phyloP scores from a whole-genome alignment of 2,888 invertebrate genomes.

The Plebejus anna region DNA sequence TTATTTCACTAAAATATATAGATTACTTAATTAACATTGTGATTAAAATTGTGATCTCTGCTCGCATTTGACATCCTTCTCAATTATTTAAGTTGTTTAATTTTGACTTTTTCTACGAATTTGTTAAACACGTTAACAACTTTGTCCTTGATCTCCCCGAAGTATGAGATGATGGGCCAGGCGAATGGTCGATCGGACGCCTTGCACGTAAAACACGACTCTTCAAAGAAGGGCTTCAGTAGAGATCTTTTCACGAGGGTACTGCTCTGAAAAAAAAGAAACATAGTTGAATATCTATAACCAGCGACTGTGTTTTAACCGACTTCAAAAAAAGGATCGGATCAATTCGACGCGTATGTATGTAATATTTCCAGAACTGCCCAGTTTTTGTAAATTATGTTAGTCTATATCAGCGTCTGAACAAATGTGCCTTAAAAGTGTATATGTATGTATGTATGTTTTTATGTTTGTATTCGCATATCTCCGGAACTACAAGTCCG shows the following conservation, averaged over 20 bases:
- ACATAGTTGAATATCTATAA: neutral
- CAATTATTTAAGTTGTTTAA: slow-evolving; percentile 34
- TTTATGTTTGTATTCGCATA: no score
- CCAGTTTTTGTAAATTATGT: no score
- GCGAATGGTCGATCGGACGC: slow-evolving; percentile 58
- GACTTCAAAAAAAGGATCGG: no score
- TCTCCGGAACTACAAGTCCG: no score
- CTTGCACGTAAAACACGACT: slow-evolving; percentile 60
- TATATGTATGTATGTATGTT: no score
- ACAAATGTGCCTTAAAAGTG: no score
- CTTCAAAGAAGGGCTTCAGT: slow-evolving; percentile 47
- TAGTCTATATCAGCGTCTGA: no score
- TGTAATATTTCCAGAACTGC: no score
- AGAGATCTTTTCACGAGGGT: slow-evolving; percentile 52
- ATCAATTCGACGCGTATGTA: no score
- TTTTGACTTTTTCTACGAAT: slow-evolving; percentile 48
- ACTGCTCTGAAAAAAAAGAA: slow-evolving; percentile 53
- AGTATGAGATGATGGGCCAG: slow-evolving; percentile 56
- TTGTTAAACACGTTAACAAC: slow-evolving; percentile 51
- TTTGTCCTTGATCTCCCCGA: slow-evolving; percentile 57
- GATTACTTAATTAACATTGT: neutral
- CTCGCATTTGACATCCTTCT: neutral
- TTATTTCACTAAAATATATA: neutral
- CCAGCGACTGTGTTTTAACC: no score
- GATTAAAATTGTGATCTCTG: neutral